These are phyloP conservation scores for Drosophila mulleri DNA, from an alignment of 2,888 invertebrate species.

Conservation along the genomic window DNA sequence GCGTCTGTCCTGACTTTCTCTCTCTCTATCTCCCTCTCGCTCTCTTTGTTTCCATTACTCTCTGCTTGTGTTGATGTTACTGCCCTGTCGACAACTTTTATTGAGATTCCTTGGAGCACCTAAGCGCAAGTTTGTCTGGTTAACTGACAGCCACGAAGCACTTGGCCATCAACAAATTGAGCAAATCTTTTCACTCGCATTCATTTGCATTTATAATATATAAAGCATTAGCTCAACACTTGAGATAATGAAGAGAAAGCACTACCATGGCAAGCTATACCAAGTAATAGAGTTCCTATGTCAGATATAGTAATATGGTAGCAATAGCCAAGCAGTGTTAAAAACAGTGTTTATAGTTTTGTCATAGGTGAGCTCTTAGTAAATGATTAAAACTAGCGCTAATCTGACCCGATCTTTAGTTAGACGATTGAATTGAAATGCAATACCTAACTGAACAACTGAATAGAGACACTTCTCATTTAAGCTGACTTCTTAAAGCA, in stretches of 20 bases:
- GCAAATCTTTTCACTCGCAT: background rate
- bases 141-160: background rate
- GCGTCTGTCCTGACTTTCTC: background rate
- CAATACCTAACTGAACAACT: too few relatives aligned
- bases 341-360: too few relatives aligned
- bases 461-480: too few relatives aligned
- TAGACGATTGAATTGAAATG: too few relatives aligned
- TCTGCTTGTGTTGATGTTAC: conserved; percentile 12
- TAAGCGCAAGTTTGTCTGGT: conserved; percentile 22
- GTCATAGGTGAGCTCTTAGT: too few relatives aligned
- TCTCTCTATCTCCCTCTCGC: background rate
- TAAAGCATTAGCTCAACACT: background rate
- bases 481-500: background rate
- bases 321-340: too few relatives aligned
- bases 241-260: background rate
- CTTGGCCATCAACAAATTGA: conserved; percentile 2
- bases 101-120: conserved; percentile 64
- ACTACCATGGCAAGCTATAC: background rate
- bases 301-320: background rate
- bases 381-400: too few relatives aligned
- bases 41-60: background rate
- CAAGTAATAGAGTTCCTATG: too few relatives aligned
- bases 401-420: too few relatives aligned
- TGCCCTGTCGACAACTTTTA: conserved; percentile 63
- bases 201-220: background rate